Conservation (phyloP, 2,888 invertebrate genomes). For the Ochropacha duplaris region DNA sequence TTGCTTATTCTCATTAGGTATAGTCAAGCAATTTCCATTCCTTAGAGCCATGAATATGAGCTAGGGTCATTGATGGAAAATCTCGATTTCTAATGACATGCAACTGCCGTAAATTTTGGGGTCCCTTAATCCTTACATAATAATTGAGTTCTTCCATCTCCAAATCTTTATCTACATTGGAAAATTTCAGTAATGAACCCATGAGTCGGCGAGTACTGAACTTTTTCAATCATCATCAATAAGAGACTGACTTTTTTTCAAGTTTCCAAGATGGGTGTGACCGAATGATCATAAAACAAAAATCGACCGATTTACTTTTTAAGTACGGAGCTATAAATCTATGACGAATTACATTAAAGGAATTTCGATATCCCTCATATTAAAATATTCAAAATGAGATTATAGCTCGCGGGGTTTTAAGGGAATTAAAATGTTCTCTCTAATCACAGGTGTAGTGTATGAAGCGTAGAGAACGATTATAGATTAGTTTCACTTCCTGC, state of each 20-base stretch:
- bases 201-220: constrained; percentile 27
- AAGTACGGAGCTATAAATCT: constrained; percentile 49
- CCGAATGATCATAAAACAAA: constrained; percentile 46
- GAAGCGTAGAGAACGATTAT: constrained; percentile 36
- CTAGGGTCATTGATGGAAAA: too few species aligned
- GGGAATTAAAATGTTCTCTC: constrained; percentile 3
- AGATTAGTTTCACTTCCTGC: constrained; percentile 58
- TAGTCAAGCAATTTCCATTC: too few species aligned
- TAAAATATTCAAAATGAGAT: constrained; percentile 30
- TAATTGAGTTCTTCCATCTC: neutral
- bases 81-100: too few species aligned
- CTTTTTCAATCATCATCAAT: constrained; percentile 45
- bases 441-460: constrained; percentile 8
- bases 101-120: too few species aligned
- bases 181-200: constrained; percentile 21
- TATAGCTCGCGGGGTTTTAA: constrained; percentile 15
- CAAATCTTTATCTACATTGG: neutral
- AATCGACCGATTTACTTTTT: constrained; percentile 36
- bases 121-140: neutral
- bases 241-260: constrained; percentile 24
- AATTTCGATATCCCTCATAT: constrained; percentile 32
- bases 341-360: constrained; percentile 48
- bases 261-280: constrained; percentile 17
- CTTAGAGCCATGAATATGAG: too few species aligned
- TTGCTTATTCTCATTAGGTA: too few species aligned